Conservation (phyloP, 2,113 vertebrate genomes). For the Lasiurus cinereus region DNA sequence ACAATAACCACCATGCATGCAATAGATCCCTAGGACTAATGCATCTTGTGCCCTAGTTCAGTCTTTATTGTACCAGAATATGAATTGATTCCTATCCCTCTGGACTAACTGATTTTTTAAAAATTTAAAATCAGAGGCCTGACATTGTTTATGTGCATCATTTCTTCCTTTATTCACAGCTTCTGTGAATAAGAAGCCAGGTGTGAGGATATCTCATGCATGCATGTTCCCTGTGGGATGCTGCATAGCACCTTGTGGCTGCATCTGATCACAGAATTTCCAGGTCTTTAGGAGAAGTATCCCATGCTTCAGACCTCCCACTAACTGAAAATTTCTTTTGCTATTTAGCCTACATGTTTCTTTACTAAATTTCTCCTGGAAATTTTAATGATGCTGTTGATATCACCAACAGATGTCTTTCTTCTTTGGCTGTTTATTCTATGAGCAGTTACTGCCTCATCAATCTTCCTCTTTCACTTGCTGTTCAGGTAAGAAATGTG, state of each 20-base stretch:
- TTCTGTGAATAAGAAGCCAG: neutral
- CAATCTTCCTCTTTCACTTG: conserved; percentile 11
- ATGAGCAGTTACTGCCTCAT: conserved; percentile 33
- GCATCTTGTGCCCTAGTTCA: neutral
- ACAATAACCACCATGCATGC: neutral
- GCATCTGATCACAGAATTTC: neutral
- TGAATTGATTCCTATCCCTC: neutral
- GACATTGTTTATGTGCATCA: neutral
- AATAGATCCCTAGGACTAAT: neutral
- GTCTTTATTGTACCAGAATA: neutral
- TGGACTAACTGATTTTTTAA: neutral
- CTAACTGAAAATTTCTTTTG: neutral
- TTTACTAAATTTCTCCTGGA: conserved; percentile 60
- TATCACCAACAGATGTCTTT: conserved; percentile 44
- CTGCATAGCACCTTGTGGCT: neutral
- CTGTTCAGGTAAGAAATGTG: conserved; percentile 56
- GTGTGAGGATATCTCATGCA: neutral
- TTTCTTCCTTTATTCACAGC: neutral
- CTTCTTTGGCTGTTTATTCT: conserved; percentile 43
- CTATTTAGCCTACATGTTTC: conserved; percentile 38
- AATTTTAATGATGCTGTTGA: neutral
- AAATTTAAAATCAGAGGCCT: neutral
- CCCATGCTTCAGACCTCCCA: neutral
- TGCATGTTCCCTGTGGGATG: accelerated
- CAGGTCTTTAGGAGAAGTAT: too few species aligned